Conservation (phyloP, 2,113 vertebrate genomes). For the Epinephelus lanceolatus region DNA sequence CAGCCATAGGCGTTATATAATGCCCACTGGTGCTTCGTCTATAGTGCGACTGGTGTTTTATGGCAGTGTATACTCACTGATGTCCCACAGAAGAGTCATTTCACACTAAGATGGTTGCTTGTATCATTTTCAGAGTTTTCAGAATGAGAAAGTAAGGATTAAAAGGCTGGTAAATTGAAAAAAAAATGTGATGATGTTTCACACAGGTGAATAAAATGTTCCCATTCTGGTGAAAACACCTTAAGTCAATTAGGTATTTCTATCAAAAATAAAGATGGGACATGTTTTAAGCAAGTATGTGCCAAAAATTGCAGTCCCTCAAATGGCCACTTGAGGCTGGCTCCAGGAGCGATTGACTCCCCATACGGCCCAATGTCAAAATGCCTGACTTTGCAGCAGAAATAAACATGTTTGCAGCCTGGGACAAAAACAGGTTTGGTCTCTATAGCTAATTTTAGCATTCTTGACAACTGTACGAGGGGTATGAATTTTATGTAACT, state of each 20-base stretch:
- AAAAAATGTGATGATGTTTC: not conserved
- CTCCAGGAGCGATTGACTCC: no score
- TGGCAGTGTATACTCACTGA: conserved; percentile 38
- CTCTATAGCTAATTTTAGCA: no score
- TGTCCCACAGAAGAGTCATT: conserved; percentile 26
- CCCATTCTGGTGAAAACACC: no score
- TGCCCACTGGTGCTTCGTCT: conserved; percentile 38
- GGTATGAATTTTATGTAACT: no score
- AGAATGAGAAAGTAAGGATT: conserved; percentile 28
- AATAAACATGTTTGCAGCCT: no score
- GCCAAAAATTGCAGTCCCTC: no score
- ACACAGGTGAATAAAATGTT: not conserved
- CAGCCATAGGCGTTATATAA: conserved; percentile 66
- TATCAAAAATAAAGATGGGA: not conserved
- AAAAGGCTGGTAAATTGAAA: conserved; percentile 27
- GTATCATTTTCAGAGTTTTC: conserved; percentile 7
- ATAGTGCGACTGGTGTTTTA: conserved; percentile 46
- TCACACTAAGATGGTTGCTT: conserved; percentile 25
- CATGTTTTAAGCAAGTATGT: no score
- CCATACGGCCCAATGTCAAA: no score
- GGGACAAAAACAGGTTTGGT: no score
- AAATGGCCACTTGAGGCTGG: no score
- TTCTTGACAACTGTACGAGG: no score
- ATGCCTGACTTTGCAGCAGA: no score
- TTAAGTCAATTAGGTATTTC: not conserved